Base-by-base conservation (phyloP, 2,888 invertebrate species). In the Acanthopleura granulata region DNA sequence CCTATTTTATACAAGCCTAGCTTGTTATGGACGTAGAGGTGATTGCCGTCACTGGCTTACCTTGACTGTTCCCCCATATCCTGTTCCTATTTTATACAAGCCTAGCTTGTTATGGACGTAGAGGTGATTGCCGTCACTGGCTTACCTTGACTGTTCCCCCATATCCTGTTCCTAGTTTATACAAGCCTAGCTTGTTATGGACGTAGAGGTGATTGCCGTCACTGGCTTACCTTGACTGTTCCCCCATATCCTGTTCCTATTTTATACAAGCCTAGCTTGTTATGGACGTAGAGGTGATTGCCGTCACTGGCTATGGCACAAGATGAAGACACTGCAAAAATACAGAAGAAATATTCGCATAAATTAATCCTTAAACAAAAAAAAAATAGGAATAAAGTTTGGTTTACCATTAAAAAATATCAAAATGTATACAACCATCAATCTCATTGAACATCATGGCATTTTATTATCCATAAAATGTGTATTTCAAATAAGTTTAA, bases 181-280 rank as follows among this genome's bases (percentile, higher is more conserved):
- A 40, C 3, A 40, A 40, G 4, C 9, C 40, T 40, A 9, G 40
- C 9, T 40, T 40, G 4, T 9, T 40, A 40, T 40, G 4, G 9
- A 40, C 3, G 4, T 40, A 40, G 40, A 40, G 40, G 3, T 3
- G 3, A 40, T 9, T 40, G 40, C n/a, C n/a, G 9, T 40, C 3
- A 40, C 51, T 11, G 12, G 76, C 61, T 49, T 77, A 89, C 89
- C 91, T 95, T 95, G 81, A 96, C 93, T 12, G 98, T 97, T 80
- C 96, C 96, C 72, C 96, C 95, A 89, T 96, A 97, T 12, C 99
- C 99, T 73, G 97, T 96, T 25, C 99, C 99, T 79, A 99, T 94
- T 92, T 99, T 99, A 79, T 96, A 93, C 70, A 99, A 92, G 0
- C 97, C 96, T 15, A 94, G 94, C 74, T 84, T 85, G 77, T 89